These are phyloP conservation scores for Semibalanus balanoides DNA, from an alignment of 1,140 invertebrate genomes.

Conservation along the genomic window DNA sequence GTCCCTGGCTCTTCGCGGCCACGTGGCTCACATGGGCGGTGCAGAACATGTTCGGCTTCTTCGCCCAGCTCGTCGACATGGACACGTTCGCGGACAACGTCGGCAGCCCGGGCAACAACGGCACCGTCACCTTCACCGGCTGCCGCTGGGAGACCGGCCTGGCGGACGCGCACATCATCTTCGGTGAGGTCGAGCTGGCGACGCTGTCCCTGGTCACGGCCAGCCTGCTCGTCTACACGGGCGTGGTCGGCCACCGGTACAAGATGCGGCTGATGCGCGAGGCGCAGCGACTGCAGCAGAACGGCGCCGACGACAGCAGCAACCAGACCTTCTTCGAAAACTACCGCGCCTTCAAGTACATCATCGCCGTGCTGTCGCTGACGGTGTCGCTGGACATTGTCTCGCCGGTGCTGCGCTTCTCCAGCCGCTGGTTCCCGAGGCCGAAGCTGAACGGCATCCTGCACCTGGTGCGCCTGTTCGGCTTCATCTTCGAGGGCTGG, in stretches of 20 bases:
- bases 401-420: not conserved
- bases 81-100: not conserved
- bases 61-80: not conserved
- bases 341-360: not conserved
- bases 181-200: not conserved
- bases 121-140: not conserved
- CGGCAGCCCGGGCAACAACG: not conserved
- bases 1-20: not conserved
- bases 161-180: not conserved
- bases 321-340: not conserved
- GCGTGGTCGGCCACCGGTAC: not conserved
- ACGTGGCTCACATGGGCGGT: too few relatives aligned
- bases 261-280: not conserved
- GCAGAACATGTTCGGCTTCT: not conserved
- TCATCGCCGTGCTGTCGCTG: not conserved
- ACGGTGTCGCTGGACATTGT: not conserved
- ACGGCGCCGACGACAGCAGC: too few relatives aligned
- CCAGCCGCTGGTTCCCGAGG: not conserved
- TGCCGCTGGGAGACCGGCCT: not conserved
- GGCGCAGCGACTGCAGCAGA: not conserved
- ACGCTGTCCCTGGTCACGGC: not conserved
- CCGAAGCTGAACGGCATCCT: not conserved
- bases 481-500: not conserved
- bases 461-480: not conserved
- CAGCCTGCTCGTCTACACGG: not conserved